Percentiles rank a stretch among this genome's conserved stretches.
Evolutionary conservation across 2,797 vertebrate genomes (phyloP).

Genomic region (Acomys russatus): DNA sequence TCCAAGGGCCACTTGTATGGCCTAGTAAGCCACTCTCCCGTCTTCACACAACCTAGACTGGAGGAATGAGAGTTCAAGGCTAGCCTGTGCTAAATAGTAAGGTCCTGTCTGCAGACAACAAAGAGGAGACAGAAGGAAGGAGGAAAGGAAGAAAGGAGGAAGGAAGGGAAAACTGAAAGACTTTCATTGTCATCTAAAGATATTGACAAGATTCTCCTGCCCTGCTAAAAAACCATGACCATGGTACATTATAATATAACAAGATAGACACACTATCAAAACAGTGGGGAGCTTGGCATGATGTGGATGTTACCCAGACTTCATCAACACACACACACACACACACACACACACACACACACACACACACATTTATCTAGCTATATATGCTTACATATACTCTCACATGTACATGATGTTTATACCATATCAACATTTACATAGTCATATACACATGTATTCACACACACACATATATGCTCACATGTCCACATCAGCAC

Average conservation of each 20-base stretch:
- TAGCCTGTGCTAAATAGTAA: neutral
- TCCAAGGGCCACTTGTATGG: rapidly evolving
- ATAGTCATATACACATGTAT: neutral
- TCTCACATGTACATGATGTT: neutral
- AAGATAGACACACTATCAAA: neutral
- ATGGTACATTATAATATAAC: neutral
- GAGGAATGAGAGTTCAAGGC: neutral
- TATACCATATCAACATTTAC: neutral
- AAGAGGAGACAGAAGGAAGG: neutral
- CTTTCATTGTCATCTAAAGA: neutral
- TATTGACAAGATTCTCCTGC: neutral
- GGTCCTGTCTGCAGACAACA: neutral
- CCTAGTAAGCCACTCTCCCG: neutral
- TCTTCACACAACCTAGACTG: neutral
- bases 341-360: neutral
- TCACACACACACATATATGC: too few species aligned
- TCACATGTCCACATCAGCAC: neutral
- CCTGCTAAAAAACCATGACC: neutral
- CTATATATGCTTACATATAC: too few species aligned
- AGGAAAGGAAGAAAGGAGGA: too few species aligned
- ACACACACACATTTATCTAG: too few species aligned
- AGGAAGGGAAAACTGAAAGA: neutral
- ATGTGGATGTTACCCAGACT: neutral
- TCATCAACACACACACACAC: too few species aligned
- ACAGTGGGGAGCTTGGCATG: neutral